Base-by-base conservation (phyloP, 2,113 vertebrate species). In the Nycticryphes semicollaris region DNA sequence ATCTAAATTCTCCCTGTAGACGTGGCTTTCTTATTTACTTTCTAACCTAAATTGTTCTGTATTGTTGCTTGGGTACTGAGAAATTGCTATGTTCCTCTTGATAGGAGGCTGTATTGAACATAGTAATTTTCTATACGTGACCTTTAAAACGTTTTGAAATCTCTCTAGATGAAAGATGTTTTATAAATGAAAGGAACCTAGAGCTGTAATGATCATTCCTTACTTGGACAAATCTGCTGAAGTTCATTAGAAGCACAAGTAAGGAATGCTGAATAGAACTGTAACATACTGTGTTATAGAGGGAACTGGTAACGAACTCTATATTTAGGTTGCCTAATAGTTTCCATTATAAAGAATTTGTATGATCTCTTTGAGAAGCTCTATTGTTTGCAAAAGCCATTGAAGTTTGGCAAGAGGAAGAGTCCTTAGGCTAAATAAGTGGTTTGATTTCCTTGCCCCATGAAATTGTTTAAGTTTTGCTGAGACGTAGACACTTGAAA, bases 51-150 rank as follows among this genome's bases (percentile, higher is more conserved):
- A 84, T 64, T 64, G 51, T 93, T 95, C 72, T 81, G 37, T 79
- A 78, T 56, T 79, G 53, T 93, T 96, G 67, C 77, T 74, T 92
- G 67, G 31, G 80, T 93, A 72, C 80, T 69, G 79, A 86, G 77
- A 96, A 94, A 93, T 95, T 87, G 41, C 84, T 89, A 2, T 33
- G 74, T 75, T 93, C 37, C 17, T 48, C 50, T 74, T 90, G 51
- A 79, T 47, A 86, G 90, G 73, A 80, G 66, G 54, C 45, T 66
- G 31, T 73, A 25, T 37, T 89, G 91, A 89, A 63, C 82, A 56
- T 73, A 95, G 76, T 91, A 54, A 93, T 97, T 97, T 96, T 87
- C 66, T 94, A 9, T 50, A 28, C 57, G n/a, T 87, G 86, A 87
- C 91, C 78, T 96, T 92, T 96, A 85, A 96, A 92, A 76, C 48